phyloP scores from a whole-genome alignment of 2,113 vertebrate species.

The Nothocercus nigrocapillus region DNA sequence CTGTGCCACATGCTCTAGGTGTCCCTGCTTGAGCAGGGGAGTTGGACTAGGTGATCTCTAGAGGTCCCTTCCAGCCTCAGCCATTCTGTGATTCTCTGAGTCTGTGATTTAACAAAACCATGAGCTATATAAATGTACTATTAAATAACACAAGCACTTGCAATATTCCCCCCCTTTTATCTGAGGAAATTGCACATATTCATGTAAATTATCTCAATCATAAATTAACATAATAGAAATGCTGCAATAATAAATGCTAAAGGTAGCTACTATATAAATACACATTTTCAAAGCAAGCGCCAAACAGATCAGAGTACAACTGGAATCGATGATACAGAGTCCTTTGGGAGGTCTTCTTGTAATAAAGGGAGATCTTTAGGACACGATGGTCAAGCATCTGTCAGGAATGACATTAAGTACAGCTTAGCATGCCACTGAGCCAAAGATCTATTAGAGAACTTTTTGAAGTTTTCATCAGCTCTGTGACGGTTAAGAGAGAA shows the following conservation, averaged over 20 bases:
- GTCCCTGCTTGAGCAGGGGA: too few species aligned
- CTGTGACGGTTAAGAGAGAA: background rate
- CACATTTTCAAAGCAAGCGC: conserved; percentile 70
- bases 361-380: background rate
- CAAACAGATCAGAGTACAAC: conserved; percentile 36
- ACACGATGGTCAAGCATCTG: background rate
- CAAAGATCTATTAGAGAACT: background rate
- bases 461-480: background rate
- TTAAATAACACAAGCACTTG: background rate
- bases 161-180: conserved; percentile 52
- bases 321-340: background rate
- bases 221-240: conserved; percentile 67
- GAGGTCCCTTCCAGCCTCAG: too few species aligned
- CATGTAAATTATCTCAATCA: conserved; percentile 58
- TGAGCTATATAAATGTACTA: conserved; percentile 35
- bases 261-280: conserved; percentile 60
- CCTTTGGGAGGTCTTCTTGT: background rate
- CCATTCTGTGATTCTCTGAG: too few species aligned
- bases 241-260: conserved; percentile 56
- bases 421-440: background rate
- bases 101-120: conserved; percentile 41
- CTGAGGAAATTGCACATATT: conserved; percentile 69
- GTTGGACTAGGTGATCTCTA: too few species aligned
- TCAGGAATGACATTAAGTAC: background rate
- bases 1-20: too few species aligned